Evolutionary conservation across 1,140 invertebrate species (phyloP), one percentile per base, ranked within the genome.

Genomic region (Leptinotarsa texana): DNA sequence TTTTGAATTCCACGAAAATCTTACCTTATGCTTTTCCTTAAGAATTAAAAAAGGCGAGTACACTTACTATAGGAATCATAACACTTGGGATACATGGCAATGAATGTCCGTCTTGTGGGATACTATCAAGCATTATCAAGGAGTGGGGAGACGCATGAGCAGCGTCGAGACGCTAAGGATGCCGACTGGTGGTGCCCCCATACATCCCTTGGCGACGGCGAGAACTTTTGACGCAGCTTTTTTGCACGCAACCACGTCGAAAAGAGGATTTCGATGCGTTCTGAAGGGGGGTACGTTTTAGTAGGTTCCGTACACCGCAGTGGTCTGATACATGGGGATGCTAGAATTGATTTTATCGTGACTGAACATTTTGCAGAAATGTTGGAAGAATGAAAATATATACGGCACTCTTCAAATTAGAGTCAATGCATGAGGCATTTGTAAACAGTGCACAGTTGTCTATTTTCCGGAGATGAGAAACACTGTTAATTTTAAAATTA

Each of bases 11-110:
- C 51, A 17, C n/a, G 49, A 71, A 74, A 69, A 22, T 75, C 81
- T 81, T 82, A 80, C 81, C 80, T 82, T 80, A 73, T 73, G 57
- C 74, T 76, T 72, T 67, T 80, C 77, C 78, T 80, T 81, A 83
- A 79, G 77, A 74, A 77, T 81, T 80, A 82, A 82, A 83, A 81
- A 83, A 82, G 79, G 82, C 82, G 81, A 80, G 79, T 82, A 84
- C 81, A 82, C 82, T 82, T 72, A 74, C 75, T 79, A 80, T 84
- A 83, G 84, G 82, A 84, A 83, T 84, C 83, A 84, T 83, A 82
- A 84, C 84, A 84, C 84, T 85, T 85, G 80, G 83, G 83, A 80
- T 79, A 84, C 84, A 84, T 85, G 82, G 83, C 84, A 84, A 83
- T 84, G 84, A 85, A 85, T 85, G 84, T 82, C 78, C 82, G 80